phyloP scores from a whole-genome alignment of 2,888 invertebrate genomes.

The Xanthorhoe designata region DNA sequence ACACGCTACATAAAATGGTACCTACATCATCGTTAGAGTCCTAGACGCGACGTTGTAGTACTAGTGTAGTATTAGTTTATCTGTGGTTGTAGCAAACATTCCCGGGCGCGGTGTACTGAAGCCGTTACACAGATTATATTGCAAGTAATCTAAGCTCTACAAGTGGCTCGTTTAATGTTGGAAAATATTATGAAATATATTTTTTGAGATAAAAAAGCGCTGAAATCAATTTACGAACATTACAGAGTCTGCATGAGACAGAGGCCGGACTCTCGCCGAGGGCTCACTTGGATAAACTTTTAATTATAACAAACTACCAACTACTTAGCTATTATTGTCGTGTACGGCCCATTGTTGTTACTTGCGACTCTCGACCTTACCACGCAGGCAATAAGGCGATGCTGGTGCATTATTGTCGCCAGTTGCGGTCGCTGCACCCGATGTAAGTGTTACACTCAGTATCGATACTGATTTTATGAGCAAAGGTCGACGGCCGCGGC shows the following conservation, averaged over 20 bases:
- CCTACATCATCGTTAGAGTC: not conserved
- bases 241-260: not conserved
- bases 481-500: constrained; percentile 15
- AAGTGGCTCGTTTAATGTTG: not conserved
- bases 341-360: not conserved
- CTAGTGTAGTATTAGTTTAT: too few relatives aligned
- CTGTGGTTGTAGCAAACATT: not conserved
- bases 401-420: constrained; percentile 3
- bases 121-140: not conserved
- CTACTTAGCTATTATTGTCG: not conserved
- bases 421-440: constrained; percentile 26
- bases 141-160: not conserved
- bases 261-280: not conserved
- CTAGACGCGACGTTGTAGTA: not conserved
- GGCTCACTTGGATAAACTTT: not conserved
- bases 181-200: not conserved
- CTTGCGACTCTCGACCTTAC: constrained; percentile 10
- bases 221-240: not conserved
- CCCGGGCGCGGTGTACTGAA: not conserved
- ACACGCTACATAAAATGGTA: not conserved
- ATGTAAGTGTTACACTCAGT: constrained; percentile 13
- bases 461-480: constrained; percentile 7
- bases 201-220: not conserved
- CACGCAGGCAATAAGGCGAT: not conserved
- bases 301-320: not conserved